Conservation (phyloP, 2,888 invertebrate species). For the Adela reaumurella region DNA sequence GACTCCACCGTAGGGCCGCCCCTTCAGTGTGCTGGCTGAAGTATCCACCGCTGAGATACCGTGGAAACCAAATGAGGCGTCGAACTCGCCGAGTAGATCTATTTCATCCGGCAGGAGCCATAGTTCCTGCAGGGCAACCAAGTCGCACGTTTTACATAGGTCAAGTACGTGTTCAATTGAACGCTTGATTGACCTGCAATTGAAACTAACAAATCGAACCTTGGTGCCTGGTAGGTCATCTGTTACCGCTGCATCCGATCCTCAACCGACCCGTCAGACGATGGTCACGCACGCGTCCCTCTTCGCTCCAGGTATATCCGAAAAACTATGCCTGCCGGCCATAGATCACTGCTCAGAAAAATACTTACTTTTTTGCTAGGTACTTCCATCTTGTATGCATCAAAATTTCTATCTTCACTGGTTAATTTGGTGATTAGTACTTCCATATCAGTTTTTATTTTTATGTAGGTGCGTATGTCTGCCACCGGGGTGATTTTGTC, state of each 20-base stretch:
- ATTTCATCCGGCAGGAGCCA: constrained; percentile 3
- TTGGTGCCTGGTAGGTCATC: neutral
- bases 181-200: constrained; percentile 1
- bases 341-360: neutral
- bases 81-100: neutral
- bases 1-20: constrained; percentile 1
- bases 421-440: neutral
- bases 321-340: neutral
- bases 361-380: neutral
- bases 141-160: neutral
- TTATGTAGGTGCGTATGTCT: neutral
- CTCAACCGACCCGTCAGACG: neutral
- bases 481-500: neutral
- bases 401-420: neutral
- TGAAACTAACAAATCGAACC: neutral
- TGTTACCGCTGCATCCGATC: neutral
- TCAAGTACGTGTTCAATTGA: neutral
- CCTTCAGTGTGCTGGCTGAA: neutral
- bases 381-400: neutral
- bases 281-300: neutral
- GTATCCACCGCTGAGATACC: constrained; percentile 3
- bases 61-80: neutral
- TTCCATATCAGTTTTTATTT: neutral
- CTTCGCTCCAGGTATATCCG: neutral
- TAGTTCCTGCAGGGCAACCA: constrained; percentile 3